Base-by-base conservation (phyloP, 2,797 vertebrate genomes). In the Galagoides demidoff region DNA sequence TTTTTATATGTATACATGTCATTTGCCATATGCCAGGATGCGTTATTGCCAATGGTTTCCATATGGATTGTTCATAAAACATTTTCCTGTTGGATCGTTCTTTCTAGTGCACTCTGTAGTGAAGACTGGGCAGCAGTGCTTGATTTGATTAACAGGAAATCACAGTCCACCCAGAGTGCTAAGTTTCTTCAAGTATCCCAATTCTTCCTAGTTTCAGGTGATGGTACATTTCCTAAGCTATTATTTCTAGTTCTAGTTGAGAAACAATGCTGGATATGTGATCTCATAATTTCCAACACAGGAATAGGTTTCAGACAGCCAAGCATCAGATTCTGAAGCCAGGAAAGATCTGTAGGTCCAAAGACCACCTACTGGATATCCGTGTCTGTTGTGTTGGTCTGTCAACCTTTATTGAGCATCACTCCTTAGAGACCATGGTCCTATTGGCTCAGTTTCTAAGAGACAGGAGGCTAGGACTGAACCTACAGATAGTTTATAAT, bases 31-130 rank as follows among this genome's bases (percentile, higher is more conserved):
- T 86, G 59, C 39, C 79, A 89, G 74, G 83, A 89, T 89, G 59
- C 25, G 55, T 92, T 92, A 90, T 49, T 92, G 59, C 43, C 92
- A 92, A 93, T 88, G 73, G 77, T 89, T 96, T 93, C 96, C 90
- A 90, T 73, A 95, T 70, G 87, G 61, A 45, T 85, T 74, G 11
- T 39, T 94, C 73, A 61, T 91, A 87, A 93, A 91, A 52, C 63
- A 92, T 92, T 93, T 92, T 83, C 10, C 70, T 94, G 22, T 29
- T 92, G 73, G 22, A 85, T 74, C 45, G 78, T 89, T 34, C 55
- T 88, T 92, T 61, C 43, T 17, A 37, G 45, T 34, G 37, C 6
- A 92, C 13, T 77, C 27, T 79, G 3, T 52, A 89, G 61, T 76
- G 22, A 92, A 34, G 68, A 90, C 27, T 92, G 23, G 68, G 64